Evolutionary conservation across 2,113 vertebrate genomes (phyloP).

Genomic region (Melierax canorus): DNA sequence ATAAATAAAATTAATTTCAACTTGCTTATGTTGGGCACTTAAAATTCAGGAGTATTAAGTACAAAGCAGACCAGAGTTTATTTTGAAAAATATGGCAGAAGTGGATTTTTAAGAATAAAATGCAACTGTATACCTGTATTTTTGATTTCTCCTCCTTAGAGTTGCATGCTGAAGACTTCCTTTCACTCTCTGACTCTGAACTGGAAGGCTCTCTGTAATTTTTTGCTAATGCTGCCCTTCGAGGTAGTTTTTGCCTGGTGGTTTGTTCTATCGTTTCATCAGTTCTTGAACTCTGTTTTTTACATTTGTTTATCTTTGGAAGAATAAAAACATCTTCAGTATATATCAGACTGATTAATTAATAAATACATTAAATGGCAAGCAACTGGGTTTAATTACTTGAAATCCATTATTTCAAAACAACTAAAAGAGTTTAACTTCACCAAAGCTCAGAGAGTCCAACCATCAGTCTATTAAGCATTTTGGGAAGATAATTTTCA

Average conservation of each 20-base stretch:
- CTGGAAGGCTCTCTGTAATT: conserved; percentile 84
- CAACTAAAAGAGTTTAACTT: not conserved
- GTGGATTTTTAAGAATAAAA: not conserved
- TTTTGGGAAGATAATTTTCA: not conserved
- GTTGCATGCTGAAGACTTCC: not conserved
- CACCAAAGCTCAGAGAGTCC: not conserved
- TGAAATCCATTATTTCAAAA: not conserved
- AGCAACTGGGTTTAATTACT: not conserved
- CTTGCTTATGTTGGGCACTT: not conserved
- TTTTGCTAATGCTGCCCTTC: conserved; percentile 75
- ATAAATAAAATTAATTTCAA: not conserved
- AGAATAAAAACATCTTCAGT: conserved; percentile 7
- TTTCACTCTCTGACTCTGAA: conserved; percentile 71
- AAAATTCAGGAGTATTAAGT: not conserved
- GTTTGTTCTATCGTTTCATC: not conserved
- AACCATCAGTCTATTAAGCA: not conserved
- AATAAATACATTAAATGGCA: not conserved
- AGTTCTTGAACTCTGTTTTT: not conserved
- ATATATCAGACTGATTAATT: not conserved
- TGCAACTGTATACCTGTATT: conserved; percentile 29
- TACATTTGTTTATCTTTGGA: conserved; percentile 28
- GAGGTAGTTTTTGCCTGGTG: conserved; percentile 66
- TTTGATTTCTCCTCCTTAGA: conserved; percentile 15
- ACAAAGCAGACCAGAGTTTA: not conserved
- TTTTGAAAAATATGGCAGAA: not conserved